Percentiles rank a stretch among this genome's conserved stretches.
phyloP scores from a whole-genome alignment of 1,140 invertebrate genomes.

The Conus betulinus region DNA sequence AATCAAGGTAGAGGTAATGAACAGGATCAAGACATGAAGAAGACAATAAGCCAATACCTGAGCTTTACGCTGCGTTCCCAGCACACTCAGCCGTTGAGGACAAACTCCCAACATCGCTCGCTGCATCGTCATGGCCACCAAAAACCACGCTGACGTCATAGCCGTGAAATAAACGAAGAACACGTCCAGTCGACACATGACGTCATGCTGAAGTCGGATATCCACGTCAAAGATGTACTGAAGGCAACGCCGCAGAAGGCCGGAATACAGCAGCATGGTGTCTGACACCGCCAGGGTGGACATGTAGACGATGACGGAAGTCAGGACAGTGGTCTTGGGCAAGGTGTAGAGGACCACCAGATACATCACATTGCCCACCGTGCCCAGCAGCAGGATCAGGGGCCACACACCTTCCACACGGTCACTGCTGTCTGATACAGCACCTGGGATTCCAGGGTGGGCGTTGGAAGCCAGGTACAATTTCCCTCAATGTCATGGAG shows the following conservation, averaged over 20 bases:
- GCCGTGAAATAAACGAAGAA: background rate
- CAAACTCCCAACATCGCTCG: background rate
- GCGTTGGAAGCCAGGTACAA: too few species aligned
- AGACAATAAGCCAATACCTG: background rate
- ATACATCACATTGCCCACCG: slow-evolving; percentile 47
- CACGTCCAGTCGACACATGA: slow-evolving; percentile 40
- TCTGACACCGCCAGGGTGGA: slow-evolving; percentile 43
- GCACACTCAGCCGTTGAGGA: background rate
- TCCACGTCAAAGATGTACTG: slow-evolving; percentile 42
- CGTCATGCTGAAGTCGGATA: slow-evolving; percentile 27
- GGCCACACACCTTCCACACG: slow-evolving; percentile 27
- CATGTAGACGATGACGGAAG: slow-evolving; percentile 10
- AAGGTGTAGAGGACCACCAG: slow-evolving; percentile 36
- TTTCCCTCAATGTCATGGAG: too few species aligned
- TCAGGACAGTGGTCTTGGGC: background rate
- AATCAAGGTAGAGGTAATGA: too few species aligned
- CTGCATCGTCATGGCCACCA: slow-evolving; percentile 10
- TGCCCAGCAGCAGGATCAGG: slow-evolving; percentile 47
- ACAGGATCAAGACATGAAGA: background rate
- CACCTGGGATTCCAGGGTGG: too few species aligned
- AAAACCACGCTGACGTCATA: slow-evolving; percentile 9
- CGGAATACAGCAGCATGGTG: slow-evolving; percentile 39
- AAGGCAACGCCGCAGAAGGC: slow-evolving; percentile 47
- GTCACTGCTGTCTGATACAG: too few species aligned
- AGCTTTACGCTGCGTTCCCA: background rate